Base-by-base conservation (phyloP, 2,888 invertebrate species). In the Autographa gamma region DNA sequence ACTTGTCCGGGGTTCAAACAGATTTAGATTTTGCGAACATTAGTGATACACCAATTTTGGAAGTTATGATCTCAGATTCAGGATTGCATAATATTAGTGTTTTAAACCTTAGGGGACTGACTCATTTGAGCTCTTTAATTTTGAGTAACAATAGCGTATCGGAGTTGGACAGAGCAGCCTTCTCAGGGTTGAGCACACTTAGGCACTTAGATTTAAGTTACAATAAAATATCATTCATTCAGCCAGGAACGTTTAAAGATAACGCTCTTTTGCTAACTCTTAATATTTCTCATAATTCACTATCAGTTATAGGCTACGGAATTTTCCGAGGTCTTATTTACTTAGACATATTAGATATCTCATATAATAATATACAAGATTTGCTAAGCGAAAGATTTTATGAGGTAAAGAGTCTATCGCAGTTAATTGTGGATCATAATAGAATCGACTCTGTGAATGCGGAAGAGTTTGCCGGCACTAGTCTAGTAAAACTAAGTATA, bases 261-360 rank as follows among this genome's bases (percentile, higher is more conserved):
- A 92, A 90, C 34, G 69, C 63, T 11, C 71, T 85, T 8, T 80
- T 93, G 38, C 25, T 73, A 32, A 69, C 62, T 8, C 80, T 93
- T 5, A 93, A 93, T 66, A 74, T 93, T 66, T 93, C 93, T 18
- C 92, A 93, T 74, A 93, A 93, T 70, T 78, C 32, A 14, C 79
- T 93, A 48, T 74, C 76, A 0, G 70, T 74, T 34, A 68, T 93
- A 19, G 85, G 84, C 18, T 93, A 91, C 71, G 93, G 93, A 25
- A 88, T 90, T 62, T 91, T 93, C 68, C 85, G 82, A 13, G 92
- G 92, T 5, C 76, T 93, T 11, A 71, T 79, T 16, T 80, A 85
- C 68, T 85, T 94, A 63, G 72, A 77, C 19, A 81, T 82, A 9
- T 76, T 94, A 71, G 93, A 94, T 76, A 77, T 93, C 69, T 93